Conservation (phyloP, 2,888 invertebrate species). For the Microctonus aethiopoides region DNA sequence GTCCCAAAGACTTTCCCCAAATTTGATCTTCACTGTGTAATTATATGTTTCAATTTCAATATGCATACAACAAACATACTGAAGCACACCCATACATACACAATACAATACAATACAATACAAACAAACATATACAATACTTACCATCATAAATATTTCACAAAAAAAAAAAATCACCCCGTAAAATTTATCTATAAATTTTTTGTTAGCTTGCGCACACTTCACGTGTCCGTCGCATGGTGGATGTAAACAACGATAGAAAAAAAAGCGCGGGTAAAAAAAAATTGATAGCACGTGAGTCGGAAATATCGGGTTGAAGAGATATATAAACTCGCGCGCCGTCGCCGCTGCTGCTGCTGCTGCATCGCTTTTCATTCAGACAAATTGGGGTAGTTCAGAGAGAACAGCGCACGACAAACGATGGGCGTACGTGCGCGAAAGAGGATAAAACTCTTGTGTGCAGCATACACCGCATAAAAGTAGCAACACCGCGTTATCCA, state of each 20-base stretch:
- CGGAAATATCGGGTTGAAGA: constrained; percentile 1
- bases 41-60: neutral
- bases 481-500: constrained; percentile 37
- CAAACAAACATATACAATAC: neutral
- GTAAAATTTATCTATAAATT: neutral
- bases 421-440: constrained; percentile 16
- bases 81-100: neutral
- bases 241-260: neutral
- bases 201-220: neutral
- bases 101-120: too few species aligned
- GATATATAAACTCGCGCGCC: neutral
- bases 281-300: neutral
- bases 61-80: neutral
- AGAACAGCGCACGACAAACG: constrained; percentile 29
- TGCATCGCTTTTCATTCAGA: constrained; percentile 24
- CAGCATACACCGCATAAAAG: constrained; percentile 32
- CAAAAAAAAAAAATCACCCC: neutral
- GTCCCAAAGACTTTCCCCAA: neutral
- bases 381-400: constrained; percentile 33
- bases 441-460: constrained; percentile 16
- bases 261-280: constrained; percentile 19
- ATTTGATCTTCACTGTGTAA: neutral
- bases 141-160: neutral
- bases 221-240: neutral
- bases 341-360: neutral